Evolutionary conservation across 2,113 vertebrate species (phyloP).

Genomic region (Odocoileus hemionus): DNA sequence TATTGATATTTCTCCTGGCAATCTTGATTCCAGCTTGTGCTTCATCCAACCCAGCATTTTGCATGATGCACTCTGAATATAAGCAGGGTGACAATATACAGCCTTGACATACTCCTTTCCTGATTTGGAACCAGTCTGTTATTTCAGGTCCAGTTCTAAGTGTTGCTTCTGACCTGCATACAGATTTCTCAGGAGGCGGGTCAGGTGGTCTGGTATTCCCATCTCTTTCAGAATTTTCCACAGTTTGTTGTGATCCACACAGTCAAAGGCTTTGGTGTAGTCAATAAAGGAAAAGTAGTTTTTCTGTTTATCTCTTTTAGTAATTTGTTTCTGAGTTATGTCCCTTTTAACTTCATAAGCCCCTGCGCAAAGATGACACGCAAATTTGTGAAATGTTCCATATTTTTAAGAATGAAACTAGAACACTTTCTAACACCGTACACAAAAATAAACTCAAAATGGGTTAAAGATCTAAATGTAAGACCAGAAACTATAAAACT

Average conservation of each 20-base stretch:
- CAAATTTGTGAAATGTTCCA: no score
- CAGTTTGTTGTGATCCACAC: not conserved
- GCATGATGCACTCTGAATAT: not conserved
- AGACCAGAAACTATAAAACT: no score
- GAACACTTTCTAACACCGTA: no score
- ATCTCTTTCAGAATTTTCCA: not conserved
- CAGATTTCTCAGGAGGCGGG: not conserved
- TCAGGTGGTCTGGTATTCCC: not conserved
- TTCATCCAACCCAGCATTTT: not conserved
- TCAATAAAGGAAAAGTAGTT: not conserved
- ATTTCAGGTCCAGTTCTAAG: not conserved
- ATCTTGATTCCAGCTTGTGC: not conserved
- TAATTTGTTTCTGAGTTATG: not conserved
- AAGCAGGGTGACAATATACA: not conserved
- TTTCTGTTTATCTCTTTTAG: not conserved
- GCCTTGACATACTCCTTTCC: not conserved
- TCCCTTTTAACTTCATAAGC: slow-evolving; percentile 15
- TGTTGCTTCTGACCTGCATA: not conserved
- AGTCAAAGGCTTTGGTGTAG: not conserved
- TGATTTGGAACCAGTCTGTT: not conserved
- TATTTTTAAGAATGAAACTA: no score
- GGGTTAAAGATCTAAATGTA: no score
- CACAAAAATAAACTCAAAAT: no score
- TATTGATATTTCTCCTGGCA: not conserved
- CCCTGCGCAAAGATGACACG: no score